Conservation (phyloP, 2,113 vertebrate genomes). For the Toxotes chatareus region DNA sequence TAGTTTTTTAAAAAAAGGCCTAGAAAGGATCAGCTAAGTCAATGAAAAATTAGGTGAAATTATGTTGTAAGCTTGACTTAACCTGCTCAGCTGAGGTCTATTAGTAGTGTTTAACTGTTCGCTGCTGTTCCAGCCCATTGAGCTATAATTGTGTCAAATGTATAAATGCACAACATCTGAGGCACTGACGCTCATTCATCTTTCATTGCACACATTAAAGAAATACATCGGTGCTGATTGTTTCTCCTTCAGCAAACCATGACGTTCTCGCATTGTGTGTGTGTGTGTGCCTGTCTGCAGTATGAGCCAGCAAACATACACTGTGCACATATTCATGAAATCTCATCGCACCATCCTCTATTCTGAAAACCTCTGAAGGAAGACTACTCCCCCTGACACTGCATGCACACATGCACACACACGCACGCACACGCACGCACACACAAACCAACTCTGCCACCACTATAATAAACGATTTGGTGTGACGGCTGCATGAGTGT, state of each 20-base stretch:
- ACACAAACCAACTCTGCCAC: constrained; percentile 9
- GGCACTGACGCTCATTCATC: neutral
- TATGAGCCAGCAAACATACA: constrained; percentile 10
- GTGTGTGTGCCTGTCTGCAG: neutral
- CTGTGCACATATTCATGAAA: constrained; percentile 50
- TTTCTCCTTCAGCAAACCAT: neutral
- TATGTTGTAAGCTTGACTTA: neutral
- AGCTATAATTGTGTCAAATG: neutral
- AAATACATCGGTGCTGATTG: neutral
- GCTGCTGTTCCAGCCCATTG: constrained; percentile 2
- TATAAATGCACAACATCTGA: constrained; percentile 3
- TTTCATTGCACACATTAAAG: neutral
- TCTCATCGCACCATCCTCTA: constrained; percentile 43
- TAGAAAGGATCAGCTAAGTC: neutral
- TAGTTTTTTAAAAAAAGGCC: neutral
- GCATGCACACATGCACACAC: neutral
- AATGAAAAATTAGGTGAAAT: neutral
- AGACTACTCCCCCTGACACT: neutral
- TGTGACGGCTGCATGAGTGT: constrained; percentile 24
- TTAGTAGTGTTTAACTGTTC: neutral
- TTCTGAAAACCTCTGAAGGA: constrained; percentile 6
- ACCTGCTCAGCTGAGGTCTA: neutral
- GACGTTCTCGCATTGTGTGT: neutral
- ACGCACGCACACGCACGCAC: neutral
- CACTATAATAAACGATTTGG: constrained; percentile 16